Evolutionary conservation across 2,797 vertebrate species (phyloP), one percentile per base, ranked within the genome.

Genomic region (Sphenopsis melanotis): DNA sequence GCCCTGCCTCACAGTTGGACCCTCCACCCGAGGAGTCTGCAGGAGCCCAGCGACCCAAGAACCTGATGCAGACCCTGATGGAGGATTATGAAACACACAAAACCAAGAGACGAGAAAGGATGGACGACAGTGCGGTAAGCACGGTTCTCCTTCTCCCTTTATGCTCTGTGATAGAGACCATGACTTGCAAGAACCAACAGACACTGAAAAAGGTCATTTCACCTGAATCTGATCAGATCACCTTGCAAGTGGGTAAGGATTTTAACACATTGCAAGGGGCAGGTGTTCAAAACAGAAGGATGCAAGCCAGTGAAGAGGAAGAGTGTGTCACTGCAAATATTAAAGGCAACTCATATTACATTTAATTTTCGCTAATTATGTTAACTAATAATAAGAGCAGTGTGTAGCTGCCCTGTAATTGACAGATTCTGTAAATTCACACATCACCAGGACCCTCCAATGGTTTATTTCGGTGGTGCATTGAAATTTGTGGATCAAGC

Each of bases 41-140:
- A 18, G 99, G 98, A 96, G 93, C 96, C 60, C 98, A 98, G 82
- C 97, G 99, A 36, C 98, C 99, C 96, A 99, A 99, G 97, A 99
- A 99, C 97, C 98, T 98, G 98, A 99, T 99, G 99, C 98, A 99
- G 98, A 99, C 99, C 5, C 98, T 99, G 49, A 98, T 99, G 99
- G 99, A 99, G 91, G 99, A 99, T 97, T 99, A 98, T 22, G 99
- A 99, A 98, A 98, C 98, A 56, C 99, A 99, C 98, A 99, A 99
- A 97, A 99, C 98, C 95, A 99, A 99, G 97, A 98, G 98, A 96
- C 98, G 98, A 89, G 99, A 99, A 96, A 98, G 98, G 90, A 95
- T 98, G 97, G 99, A 99, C 9, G 99, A 99, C 97, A 98, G 98
- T 97, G 99, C 98, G 89, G 99, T 99, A 97, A 99, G 99, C 98